Evolutionary conservation across 2,888 invertebrate species (phyloP).

Genomic region (Drosophila ezoana): DNA sequence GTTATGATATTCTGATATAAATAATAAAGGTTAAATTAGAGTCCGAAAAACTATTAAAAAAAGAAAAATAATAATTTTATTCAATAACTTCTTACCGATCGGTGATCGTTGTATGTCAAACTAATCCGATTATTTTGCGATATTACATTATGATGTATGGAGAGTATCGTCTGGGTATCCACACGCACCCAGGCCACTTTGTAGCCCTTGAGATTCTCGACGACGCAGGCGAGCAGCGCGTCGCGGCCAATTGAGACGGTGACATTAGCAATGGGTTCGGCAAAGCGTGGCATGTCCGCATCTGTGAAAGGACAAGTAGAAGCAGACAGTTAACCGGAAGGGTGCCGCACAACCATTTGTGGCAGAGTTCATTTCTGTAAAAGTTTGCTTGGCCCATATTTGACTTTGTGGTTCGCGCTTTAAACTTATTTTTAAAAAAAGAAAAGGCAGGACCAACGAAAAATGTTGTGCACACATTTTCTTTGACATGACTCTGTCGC

Average conservation of each 20-base stretch:
- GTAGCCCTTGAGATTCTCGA: constrained; percentile 93
- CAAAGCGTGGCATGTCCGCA: constrained; percentile 90
- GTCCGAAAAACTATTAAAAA: too few relatives aligned
- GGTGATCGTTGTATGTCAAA: constrained; percentile 94
- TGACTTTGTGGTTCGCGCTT: constrained; percentile 26
- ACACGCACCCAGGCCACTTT: constrained; percentile 98
- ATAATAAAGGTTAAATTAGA: too few relatives aligned
- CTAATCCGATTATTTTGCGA: constrained; percentile 95
- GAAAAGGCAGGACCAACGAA: constrained; percentile 27
- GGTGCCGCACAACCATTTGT: background rate
- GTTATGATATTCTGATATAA: too few relatives aligned
- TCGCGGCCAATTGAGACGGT: constrained; percentile 95
- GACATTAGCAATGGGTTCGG: constrained; percentile 95
- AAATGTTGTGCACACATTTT: constrained; percentile 30
- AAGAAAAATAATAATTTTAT: too few relatives aligned
- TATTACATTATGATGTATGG: constrained; percentile 96
- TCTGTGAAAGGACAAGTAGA: constrained; percentile 61
- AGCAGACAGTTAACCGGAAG: constrained; percentile 21
- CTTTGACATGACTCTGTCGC: constrained; percentile 45
- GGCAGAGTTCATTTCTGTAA: constrained; percentile 40
- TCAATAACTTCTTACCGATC: constrained; percentile 86
- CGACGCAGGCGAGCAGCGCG: constrained; percentile 94
- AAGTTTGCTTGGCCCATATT: constrained; percentile 44
- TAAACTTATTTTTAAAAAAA: constrained; percentile 29
- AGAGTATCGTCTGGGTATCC: constrained; percentile 95